Evolutionary conservation across 2,888 invertebrate genomes (phyloP).

Genomic region (Deilephila porcellus): DNA sequence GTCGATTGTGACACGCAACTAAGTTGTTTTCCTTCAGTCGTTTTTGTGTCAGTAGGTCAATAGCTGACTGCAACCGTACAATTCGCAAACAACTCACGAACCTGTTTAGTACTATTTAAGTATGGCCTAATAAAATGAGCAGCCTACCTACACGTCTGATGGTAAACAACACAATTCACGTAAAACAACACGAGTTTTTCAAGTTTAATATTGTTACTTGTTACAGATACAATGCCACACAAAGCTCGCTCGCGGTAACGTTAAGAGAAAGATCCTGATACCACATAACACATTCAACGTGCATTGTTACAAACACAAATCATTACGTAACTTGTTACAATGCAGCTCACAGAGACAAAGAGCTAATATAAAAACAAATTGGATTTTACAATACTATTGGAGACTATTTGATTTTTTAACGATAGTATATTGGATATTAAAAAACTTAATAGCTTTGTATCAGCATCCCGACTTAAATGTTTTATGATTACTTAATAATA

Average conservation of each 20-base stretch:
- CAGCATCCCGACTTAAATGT: constrained; percentile 14
- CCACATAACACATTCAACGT: not conserved
- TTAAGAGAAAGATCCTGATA: constrained; percentile 8
- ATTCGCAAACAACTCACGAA: constrained; percentile 73
- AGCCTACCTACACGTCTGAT: constrained; percentile 32
- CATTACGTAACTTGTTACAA: constrained; percentile 14
- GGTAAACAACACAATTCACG: constrained; percentile 13
- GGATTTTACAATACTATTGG: not conserved
- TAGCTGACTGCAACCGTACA: constrained; percentile 72
- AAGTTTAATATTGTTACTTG: not conserved
- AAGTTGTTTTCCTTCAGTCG: constrained; percentile 76
- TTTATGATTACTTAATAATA: constrained; percentile 35
- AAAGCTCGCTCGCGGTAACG: not conserved
- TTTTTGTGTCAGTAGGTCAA: constrained; percentile 82
- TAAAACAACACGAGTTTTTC: not conserved
- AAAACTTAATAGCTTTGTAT: constrained; percentile 7
- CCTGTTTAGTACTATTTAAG: constrained; percentile 60
- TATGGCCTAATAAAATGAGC: constrained; percentile 39
- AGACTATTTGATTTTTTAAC: not conserved
- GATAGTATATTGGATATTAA: not conserved
- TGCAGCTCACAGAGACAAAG: not conserved
- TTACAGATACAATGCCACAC: not conserved
- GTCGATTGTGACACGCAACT: constrained; percentile 65
- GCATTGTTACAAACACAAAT: constrained; percentile 12
- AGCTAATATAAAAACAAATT: constrained; percentile 9